Evolutionary conservation across 1,140 invertebrate species (phyloP), one percentile per base, ranked within the genome.

Genomic region (Metopolophium dirhodum): DNA sequence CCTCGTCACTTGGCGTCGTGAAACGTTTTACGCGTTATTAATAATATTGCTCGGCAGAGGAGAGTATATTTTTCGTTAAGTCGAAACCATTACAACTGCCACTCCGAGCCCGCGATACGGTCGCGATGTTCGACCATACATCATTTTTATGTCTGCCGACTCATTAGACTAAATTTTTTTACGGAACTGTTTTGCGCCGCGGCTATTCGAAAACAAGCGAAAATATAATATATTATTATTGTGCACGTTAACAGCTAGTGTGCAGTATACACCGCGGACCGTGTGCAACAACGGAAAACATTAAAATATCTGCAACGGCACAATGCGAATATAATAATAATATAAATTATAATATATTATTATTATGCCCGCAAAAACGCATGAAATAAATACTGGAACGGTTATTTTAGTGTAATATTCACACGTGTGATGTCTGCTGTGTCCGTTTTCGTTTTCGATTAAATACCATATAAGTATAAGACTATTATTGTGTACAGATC

Each of bases 121-220:
- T 37, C 35, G 41, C 30, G 30, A n/a, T 83, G 35, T 83, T 83
- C 23, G n/a, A 83, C 35, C 77, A 83, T 83, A 83, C 35, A 37
- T 83, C 77, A 83, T 83, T 77, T 77, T 77, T n/a, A 68, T 77
- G 30, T 77, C 30, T 2, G 61, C 18, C 61, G n/a, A n/a, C 61
- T 77, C 61, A 77, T 77, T 77, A 77, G 30, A 77, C 61, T 77
- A n/a, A 18, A 77, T 77, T 77, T 77, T 77, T 77, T 77, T 77
- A 77, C 30, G 30, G 61, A 77, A 77, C 30, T n/a, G 30, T 77
- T 77, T 14, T n/a, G 14, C 30, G 30, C 61, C 1, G 14, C 11
- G 30, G 30, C n/a, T n/a, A n/a, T 77, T 77, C n/a, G 30, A 77
- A 68, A 68, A 68, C 61, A 11, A 35, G n/a, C 11, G 61, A 18